phyloP scores from a whole-genome alignment of 2,888 invertebrate species.

The Ischnus inquisitorius region DNA sequence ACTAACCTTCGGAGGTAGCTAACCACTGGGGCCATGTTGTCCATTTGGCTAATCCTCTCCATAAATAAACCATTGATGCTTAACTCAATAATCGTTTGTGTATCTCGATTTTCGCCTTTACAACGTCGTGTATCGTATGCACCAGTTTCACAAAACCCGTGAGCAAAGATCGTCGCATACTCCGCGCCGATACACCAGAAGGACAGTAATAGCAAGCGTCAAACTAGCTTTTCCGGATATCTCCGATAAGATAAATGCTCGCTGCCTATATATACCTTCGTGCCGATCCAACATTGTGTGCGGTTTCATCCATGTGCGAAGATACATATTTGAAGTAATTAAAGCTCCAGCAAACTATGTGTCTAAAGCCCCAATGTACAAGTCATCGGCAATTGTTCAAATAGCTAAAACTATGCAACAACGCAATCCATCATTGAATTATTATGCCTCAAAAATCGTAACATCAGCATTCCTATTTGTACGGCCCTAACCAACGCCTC shows the following conservation, averaged over 20 bases:
- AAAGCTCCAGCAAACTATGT: background rate
- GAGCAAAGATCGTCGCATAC: background rate
- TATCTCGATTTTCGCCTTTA: slow-evolving; percentile 21
- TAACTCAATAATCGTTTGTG: background rate
- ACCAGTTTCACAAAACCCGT: background rate
- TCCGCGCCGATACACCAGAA: background rate
- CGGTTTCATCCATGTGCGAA: too few relatives aligned
- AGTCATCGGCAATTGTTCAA: background rate
- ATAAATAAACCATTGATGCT: slow-evolving; percentile 44
- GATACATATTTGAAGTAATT: background rate
- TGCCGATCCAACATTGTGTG: background rate
- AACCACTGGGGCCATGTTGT: slow-evolving; percentile 69
- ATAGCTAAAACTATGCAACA: background rate
- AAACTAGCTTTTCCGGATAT: slow-evolving; percentile 4
- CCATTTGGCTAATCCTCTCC: slow-evolving; percentile 46
- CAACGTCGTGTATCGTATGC: slow-evolving; percentile 39
- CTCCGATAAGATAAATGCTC: slow-evolving; percentile 51
- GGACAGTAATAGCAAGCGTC: background rate
- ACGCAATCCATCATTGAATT: background rate
- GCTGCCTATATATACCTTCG: background rate
- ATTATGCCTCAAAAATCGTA: background rate
- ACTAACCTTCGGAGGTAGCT: slow-evolving; percentile 52
- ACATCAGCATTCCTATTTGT: too few relatives aligned
- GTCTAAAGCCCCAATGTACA: background rate
- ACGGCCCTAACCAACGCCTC: too few relatives aligned